Evolutionary conservation across 1,140 invertebrate species (phyloP).

Genomic region (Chymomyza costata): DNA sequence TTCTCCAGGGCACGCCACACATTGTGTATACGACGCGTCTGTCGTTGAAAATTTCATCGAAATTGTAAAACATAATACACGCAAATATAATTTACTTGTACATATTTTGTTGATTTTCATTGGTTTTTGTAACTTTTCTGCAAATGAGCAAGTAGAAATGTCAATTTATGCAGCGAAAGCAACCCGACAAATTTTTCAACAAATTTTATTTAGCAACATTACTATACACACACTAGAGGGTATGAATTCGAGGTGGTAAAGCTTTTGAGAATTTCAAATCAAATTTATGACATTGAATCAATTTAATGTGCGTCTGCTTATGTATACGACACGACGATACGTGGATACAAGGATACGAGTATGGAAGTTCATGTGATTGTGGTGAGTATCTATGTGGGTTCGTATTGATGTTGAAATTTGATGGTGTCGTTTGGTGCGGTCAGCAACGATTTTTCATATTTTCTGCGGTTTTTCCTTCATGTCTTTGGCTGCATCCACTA

Average conservation of each 20-base stretch:
- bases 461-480: constrained; percentile 28
- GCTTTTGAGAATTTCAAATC: constrained; percentile 70
- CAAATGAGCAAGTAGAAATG: constrained; percentile 37
- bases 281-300: constrained; percentile 74
- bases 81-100: constrained; percentile 63
- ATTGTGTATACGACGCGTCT: constrained; percentile 44
- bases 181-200: constrained; percentile 60
- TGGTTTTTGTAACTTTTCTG: constrained; percentile 18
- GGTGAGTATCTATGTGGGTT: constrained; percentile 12
- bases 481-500: constrained; percentile 32
- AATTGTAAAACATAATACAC: constrained; percentile 67
- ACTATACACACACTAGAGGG: no score
- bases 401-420: constrained; percentile 3
- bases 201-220: constrained; percentile 58
- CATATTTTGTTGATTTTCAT: constrained; percentile 51
- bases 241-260: no score
- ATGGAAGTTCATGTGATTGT: neutral
- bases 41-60: constrained; percentile 38
- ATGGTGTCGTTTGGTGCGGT: constrained; percentile 36
- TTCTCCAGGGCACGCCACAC: neutral
- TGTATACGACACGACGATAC: constrained; percentile 1
- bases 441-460: constrained; percentile 69
- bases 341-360: neutral
- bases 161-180: constrained; percentile 44
- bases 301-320: constrained; percentile 36